Evolutionary conservation across 2,888 invertebrate genomes (phyloP).

Genomic region (Tyria jacobaeae): DNA sequence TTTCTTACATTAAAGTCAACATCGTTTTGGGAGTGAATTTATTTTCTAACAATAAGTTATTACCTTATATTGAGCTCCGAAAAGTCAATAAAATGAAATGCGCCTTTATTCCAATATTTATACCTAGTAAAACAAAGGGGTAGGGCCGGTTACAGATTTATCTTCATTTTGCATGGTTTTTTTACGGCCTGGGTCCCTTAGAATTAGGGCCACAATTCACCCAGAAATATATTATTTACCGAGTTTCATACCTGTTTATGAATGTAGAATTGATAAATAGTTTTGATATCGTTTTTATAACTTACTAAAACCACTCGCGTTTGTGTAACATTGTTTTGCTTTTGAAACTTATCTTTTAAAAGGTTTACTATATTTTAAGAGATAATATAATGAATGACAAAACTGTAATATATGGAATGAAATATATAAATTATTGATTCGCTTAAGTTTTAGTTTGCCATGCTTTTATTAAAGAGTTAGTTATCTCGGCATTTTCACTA

Average conservation of each 20-base stretch:
- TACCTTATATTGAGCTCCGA: slow-evolving; percentile 11
- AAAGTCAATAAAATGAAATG: slow-evolving; percentile 35
- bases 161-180: slow-evolving; percentile 41
- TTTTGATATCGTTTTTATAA: slow-evolving; percentile 1
- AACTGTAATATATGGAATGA: no score
- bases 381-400: no score
- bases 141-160: slow-evolving; percentile 32
- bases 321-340: not conserved
- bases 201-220: slow-evolving; percentile 30
- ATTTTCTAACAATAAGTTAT: slow-evolving; percentile 24
- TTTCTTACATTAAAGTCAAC: not conserved
- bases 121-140: slow-evolving; percentile 36
- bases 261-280: slow-evolving; percentile 4
- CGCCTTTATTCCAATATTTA: slow-evolving; percentile 36
- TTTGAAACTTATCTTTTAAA: no score
- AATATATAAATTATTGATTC: no score
- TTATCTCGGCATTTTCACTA: no score
- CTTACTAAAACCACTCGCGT: not conserved
- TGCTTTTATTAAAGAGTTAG: no score
- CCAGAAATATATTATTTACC: slow-evolving; percentile 39
- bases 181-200: slow-evolving; percentile 32
- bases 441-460: no score
- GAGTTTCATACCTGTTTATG: slow-evolving; percentile 12
- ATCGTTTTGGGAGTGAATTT: slow-evolving; percentile 10
- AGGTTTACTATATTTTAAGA: no score